Conservation (phyloP, 2,888 invertebrate species). For the Abrostola tripartita region DNA sequence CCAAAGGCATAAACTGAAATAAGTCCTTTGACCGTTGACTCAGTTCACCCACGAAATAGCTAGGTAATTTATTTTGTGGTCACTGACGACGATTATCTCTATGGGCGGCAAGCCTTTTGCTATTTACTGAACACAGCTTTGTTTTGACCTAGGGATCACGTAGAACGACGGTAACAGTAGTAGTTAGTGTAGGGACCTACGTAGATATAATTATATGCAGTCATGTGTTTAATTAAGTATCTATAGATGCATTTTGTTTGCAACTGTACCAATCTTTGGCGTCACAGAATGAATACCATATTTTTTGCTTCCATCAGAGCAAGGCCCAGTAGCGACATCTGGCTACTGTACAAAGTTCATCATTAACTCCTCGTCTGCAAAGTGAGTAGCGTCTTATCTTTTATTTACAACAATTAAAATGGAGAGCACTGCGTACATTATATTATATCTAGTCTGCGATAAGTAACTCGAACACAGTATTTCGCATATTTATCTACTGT, state of each 20-base stretch:
- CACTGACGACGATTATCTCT: constrained; percentile 41
- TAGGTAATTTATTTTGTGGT: constrained; percentile 51
- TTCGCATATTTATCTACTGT: constrained; percentile 48
- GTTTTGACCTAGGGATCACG: constrained; percentile 46
- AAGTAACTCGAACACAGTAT: background rate
- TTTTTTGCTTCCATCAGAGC: constrained; percentile 76
- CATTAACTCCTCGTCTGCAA: constrained; percentile 65
- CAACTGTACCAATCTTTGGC: constrained; percentile 44
- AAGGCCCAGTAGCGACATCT: constrained; percentile 73
- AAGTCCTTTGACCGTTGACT: constrained; percentile 44
- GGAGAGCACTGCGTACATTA: background rate
- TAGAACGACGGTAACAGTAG: constrained; percentile 18
- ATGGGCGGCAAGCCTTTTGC: constrained; percentile 46
- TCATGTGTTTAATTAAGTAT: too few species aligned
- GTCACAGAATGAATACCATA: constrained; percentile 65
- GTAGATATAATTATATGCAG: too few species aligned
- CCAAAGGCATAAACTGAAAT: constrained; percentile 27
- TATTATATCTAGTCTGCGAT: background rate
- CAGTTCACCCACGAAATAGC: constrained; percentile 46
- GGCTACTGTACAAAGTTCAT: constrained; percentile 67
- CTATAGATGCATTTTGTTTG: constrained; percentile 23
- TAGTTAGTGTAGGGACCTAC: too few species aligned
- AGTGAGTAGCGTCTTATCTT: constrained; percentile 67
- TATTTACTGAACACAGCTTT: constrained; percentile 12
- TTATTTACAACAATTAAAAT: background rate